Conservation (phyloP, 2,797 vertebrate genomes). For the Pteropus rufus region DNA sequence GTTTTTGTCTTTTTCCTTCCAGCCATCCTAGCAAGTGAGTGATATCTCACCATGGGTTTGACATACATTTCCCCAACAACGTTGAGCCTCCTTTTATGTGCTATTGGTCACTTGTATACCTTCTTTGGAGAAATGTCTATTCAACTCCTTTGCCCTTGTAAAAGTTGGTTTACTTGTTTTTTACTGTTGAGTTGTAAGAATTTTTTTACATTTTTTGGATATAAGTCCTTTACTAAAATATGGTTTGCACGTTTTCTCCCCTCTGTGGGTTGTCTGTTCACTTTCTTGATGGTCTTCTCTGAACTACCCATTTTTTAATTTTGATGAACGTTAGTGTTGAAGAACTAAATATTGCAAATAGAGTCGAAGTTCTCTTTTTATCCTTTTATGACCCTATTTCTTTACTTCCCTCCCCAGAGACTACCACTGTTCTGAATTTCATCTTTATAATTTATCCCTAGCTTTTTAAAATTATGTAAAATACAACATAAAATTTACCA, state of each 20-base stretch:
- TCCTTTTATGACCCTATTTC: neutral
- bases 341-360: neutral
- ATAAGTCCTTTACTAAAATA: neutral
- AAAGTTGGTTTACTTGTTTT: neutral
- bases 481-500: neutral
- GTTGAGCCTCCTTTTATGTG: no score
- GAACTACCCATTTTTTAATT: neutral
- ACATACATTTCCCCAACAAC: neutral
- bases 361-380: neutral
- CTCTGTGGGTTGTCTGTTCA: neutral
- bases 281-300: neutral
- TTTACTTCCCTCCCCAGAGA: neutral
- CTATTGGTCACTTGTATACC: no score
- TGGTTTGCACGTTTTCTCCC: neutral
- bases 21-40: neutral
- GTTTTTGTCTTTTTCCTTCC: neutral
- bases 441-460: neutral
- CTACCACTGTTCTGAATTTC: neutral
- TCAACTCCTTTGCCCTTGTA: neutral
- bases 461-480: neutral
- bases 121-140: no score
- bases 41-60: neutral
- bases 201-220: neutral
- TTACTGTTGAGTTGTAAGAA: neutral
- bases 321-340: neutral